These are phyloP conservation scores for Tineola bisselliella DNA, from an alignment of 2,888 invertebrate species.

Conservation along the genomic window DNA sequence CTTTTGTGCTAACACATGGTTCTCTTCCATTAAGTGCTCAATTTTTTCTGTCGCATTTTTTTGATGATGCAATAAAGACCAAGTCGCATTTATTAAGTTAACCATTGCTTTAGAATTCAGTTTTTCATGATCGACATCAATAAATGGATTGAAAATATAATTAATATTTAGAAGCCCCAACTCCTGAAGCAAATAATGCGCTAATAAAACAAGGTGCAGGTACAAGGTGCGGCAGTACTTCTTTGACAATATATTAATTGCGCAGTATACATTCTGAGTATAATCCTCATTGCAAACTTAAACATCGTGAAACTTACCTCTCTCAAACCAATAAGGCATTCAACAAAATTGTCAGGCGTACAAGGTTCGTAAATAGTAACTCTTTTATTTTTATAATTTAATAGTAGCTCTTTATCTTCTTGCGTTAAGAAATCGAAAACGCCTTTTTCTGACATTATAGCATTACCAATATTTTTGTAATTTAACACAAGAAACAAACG, in stretches of 20 bases:
- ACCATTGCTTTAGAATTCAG: slow-evolving; percentile 39
- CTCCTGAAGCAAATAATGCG: slow-evolving; percentile 31
- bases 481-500: too few species aligned
- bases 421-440: slow-evolving; percentile 32
- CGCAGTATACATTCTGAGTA: too few species aligned
- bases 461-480: too few species aligned
- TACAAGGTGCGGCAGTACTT: not conserved
- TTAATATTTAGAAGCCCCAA: slow-evolving; percentile 43
- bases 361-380: slow-evolving; percentile 52
- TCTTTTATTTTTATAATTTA: slow-evolving; percentile 51
- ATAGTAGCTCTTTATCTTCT: slow-evolving; percentile 53
- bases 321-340: slow-evolving; percentile 50
- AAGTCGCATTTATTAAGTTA: slow-evolving; percentile 46
- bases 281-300: not conserved
- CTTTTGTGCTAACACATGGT: slow-evolving; percentile 43
- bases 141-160: slow-evolving; percentile 51
- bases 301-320: slow-evolving; percentile 32
- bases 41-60: slow-evolving; percentile 41
- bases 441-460: not conserved
- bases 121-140: slow-evolving; percentile 33
- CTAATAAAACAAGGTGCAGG: not conserved
- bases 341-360: slow-evolving; percentile 41
- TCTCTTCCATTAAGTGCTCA: slow-evolving; percentile 39
- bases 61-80: slow-evolving; percentile 42
- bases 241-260: too few species aligned